phyloP scores from a whole-genome alignment of 2,113 vertebrate genomes.

The Poeciliopsis occidentalis region DNA sequence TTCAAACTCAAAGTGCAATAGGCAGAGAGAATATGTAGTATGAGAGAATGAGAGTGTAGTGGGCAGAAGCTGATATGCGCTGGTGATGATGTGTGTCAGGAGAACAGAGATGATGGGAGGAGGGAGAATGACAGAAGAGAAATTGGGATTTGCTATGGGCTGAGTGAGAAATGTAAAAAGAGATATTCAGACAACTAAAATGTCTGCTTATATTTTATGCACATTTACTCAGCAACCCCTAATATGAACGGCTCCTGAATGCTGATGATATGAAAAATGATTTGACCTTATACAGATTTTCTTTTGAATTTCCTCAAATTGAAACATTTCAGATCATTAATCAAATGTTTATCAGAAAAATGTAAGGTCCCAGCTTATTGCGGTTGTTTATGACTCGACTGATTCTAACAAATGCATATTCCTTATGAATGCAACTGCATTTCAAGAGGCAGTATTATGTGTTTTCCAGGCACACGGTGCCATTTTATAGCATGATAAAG shows the following conservation, averaged over 20 bases:
- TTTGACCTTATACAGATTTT: not conserved
- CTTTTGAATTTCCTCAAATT: too few relatives aligned
- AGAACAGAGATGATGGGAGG: constrained; percentile 55
- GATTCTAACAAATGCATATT: too few relatives aligned
- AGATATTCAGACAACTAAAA: constrained; percentile 23
- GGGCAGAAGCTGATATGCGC: constrained; percentile 32
- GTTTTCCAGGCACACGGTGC: too few relatives aligned
- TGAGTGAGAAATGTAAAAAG: constrained; percentile 37
- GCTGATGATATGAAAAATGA: not conserved
- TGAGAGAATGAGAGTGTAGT: constrained; percentile 17
- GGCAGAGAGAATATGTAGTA: constrained; percentile 1
- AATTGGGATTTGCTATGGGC: constrained; percentile 58
- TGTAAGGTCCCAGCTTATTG: too few relatives aligned
- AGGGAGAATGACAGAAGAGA: constrained; percentile 30
- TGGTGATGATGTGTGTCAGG: constrained; percentile 45
- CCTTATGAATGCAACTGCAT: too few relatives aligned
- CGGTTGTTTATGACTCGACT: too few relatives aligned
- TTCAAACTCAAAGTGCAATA: not conserved
- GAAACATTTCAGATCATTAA: too few relatives aligned
- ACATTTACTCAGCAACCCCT: not conserved
- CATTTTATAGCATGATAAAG: too few relatives aligned
- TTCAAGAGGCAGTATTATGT: too few relatives aligned
- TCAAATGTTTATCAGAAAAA: too few relatives aligned
- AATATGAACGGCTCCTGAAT: too few relatives aligned
- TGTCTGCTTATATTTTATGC: constrained; percentile 27